Evolutionary conservation across 2,797 vertebrate genomes (phyloP).

Genomic region (Picus viridis): DNA sequence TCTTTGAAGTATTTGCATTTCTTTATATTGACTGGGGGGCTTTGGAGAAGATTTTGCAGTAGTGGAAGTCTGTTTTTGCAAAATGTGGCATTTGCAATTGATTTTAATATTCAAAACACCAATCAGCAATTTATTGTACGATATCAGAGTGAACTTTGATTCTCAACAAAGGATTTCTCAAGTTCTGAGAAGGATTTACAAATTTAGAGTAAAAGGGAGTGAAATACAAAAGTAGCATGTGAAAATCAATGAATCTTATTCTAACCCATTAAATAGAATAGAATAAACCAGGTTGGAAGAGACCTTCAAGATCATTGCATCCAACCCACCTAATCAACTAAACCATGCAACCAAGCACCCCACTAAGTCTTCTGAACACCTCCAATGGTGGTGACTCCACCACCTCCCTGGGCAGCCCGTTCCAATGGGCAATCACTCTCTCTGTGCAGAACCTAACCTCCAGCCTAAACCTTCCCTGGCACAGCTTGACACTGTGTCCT

Average conservation of each 20-base stretch:
- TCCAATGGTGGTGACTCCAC: too few species aligned
- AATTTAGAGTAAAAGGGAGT: background rate
- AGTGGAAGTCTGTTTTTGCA: background rate
- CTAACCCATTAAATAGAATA: background rate
- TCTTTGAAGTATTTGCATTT: background rate
- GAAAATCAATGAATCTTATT: background rate
- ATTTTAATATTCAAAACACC: slow-evolving; percentile 23
- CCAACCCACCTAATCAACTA: too few species aligned
- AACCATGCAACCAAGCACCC: too few species aligned
- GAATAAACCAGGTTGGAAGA: too few species aligned
- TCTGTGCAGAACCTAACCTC: too few species aligned
- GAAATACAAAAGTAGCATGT: background rate
- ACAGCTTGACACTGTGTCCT: too few species aligned
- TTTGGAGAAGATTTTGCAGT: background rate
- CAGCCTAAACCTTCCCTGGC: too few species aligned
- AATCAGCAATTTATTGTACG: slow-evolving; percentile 10
- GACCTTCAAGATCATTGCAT: too few species aligned
- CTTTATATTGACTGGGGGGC: background rate
- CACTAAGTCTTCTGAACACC: too few species aligned
- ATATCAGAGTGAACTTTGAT: background rate
- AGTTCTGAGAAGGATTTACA: background rate
- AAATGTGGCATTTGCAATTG: background rate
- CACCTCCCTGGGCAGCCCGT: too few species aligned
- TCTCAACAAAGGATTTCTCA: slow-evolving; percentile 8
- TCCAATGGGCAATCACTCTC: too few species aligned